phyloP scores from a whole-genome alignment of 2,797 vertebrate species.

The Simalia tracyae region DNA sequence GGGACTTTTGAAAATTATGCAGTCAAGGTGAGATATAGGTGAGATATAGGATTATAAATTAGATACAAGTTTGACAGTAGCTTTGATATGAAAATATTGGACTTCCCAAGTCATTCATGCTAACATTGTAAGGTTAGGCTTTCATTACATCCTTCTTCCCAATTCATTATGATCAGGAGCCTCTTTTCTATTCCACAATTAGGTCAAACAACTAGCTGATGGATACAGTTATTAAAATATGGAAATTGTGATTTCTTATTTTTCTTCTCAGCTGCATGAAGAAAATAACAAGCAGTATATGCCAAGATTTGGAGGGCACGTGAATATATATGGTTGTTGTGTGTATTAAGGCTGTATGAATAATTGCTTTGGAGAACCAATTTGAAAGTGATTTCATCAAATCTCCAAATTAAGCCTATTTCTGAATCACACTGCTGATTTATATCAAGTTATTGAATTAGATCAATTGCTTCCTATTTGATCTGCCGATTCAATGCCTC shows the following conservation, averaged over 20 bases:
- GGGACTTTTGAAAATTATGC: neutral
- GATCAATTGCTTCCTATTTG: neutral
- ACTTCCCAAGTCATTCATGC: neutral
- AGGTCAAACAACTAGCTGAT: neutral
- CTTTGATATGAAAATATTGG: neutral
- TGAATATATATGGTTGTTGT: neutral
- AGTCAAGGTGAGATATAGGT: neutral
- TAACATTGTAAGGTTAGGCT: neutral
- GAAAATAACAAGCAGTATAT: neutral
- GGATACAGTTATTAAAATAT: neutral
- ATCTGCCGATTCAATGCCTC: neutral
- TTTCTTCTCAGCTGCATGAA: neutral
- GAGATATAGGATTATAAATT: neutral
- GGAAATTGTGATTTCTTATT: neutral
- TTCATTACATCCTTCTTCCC: neutral
- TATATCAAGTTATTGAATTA: neutral
- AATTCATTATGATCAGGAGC: neutral
- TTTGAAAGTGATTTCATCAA: neutral
- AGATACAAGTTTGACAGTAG: neutral
- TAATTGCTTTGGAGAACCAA: neutral
- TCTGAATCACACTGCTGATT: neutral
- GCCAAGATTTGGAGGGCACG: too few species aligned
- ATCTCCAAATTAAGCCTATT: neutral
- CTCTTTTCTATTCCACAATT: neutral
- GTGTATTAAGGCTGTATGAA: neutral